Percentiles rank a stretch among this genome's conserved stretches.
phyloP scores from a whole-genome alignment of 2,888 invertebrate genomes.

The Serripes groenlandicus region DNA sequence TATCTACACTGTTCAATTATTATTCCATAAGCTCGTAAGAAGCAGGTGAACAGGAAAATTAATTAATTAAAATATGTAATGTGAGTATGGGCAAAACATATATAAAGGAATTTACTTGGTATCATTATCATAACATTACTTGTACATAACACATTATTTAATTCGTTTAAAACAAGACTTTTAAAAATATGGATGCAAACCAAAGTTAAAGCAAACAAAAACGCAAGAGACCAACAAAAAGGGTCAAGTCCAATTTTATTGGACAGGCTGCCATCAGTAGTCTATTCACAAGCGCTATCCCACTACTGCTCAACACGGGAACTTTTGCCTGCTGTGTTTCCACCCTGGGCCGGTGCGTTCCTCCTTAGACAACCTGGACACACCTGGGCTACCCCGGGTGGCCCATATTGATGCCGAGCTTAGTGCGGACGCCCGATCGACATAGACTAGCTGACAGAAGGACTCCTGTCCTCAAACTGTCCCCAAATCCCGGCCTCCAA shows the following conservation, averaged over 20 bases:
- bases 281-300: constrained; percentile 18
- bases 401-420: constrained; percentile 17
- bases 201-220: neutral
- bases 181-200: too few relatives aligned
- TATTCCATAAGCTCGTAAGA: too few relatives aligned
- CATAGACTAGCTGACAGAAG: constrained; percentile 1
- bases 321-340: constrained; percentile 18
- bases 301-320: constrained; percentile 15
- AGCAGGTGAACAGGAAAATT: too few relatives aligned
- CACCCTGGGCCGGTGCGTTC: constrained; percentile 17
- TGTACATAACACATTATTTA: too few relatives aligned
- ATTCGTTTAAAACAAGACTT: too few relatives aligned
- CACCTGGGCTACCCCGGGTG: neutral
- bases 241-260: constrained; percentile 5
- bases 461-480: constrained; percentile 6
- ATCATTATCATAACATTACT: too few relatives aligned
- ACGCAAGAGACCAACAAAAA: neutral
- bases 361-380: constrained; percentile 15
- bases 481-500: constrained; percentile 77
- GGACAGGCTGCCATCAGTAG: constrained; percentile 3
- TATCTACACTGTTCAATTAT: too few relatives aligned
- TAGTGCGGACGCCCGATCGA: constrained; percentile 17
- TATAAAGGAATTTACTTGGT: too few relatives aligned
- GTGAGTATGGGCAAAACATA: too few relatives aligned
- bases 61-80: too few relatives aligned